Evolutionary conservation across 2,797 vertebrate species (phyloP).

Genomic region (Eulemur rubriventer): DNA sequence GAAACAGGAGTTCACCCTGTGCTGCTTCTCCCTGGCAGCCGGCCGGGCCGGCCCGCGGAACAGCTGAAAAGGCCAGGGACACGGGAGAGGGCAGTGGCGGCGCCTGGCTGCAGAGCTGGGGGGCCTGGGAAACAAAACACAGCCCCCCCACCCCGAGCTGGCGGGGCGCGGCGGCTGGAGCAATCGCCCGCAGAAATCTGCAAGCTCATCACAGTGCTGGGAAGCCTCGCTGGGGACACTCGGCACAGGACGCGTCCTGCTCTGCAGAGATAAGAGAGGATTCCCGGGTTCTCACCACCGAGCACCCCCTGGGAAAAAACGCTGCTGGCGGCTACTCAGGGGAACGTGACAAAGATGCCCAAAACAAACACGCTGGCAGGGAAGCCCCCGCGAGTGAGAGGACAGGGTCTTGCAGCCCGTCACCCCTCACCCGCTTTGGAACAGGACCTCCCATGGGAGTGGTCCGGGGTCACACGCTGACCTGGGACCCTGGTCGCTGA

Average conservation of each 20-base stretch:
- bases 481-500: not conserved
- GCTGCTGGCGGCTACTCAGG: not conserved
- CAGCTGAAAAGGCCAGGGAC: slow-evolving; percentile 53
- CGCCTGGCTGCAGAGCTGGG: not conserved
- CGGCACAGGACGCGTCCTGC: slow-evolving; percentile 73
- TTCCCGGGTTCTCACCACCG: slow-evolving; percentile 68
- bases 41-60: not conserved
- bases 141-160: not conserved
- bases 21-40: not conserved
- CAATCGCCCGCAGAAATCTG: slow-evolving; percentile 57
- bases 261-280: slow-evolving; percentile 73
- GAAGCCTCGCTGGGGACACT: slow-evolving; percentile 61
- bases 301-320: slow-evolving; percentile 34
- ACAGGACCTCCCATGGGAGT: not conserved
- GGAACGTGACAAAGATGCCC: slow-evolving; percentile 34
- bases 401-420: not conserved
- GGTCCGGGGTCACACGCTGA: too few species aligned
- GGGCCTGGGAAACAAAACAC: slow-evolving; percentile 67
- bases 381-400: not conserved
- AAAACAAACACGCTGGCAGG: not conserved
- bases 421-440: not conserved
- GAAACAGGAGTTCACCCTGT: slow-evolving; percentile 73
- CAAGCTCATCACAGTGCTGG: slow-evolving; percentile 76
- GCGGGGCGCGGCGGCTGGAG: not conserved
- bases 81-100: not conserved